Percentiles rank a stretch among this genome's conserved stretches.
Evolutionary conservation across 2,113 vertebrate species (phyloP).

Genomic region (Hippocampus abdominalis): DNA sequence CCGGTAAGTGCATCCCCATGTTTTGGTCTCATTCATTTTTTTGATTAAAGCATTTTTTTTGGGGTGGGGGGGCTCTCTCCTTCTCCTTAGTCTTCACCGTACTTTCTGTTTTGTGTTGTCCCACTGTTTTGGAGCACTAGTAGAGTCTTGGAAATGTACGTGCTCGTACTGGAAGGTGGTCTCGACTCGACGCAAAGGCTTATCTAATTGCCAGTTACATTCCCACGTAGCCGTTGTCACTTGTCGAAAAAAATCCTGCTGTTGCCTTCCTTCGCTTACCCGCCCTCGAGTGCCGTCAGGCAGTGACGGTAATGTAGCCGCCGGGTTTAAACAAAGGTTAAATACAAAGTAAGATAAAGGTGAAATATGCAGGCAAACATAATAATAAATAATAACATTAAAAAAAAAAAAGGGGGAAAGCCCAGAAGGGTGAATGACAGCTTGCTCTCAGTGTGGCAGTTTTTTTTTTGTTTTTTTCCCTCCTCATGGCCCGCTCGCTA

Average conservation of each 20-base stretch:
- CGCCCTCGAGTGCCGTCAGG: conserved; percentile 28
- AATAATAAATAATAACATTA: neutral
- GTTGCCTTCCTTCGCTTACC: conserved; percentile 19
- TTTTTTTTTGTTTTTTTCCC: neutral
- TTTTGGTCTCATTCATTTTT: conserved; percentile 10
- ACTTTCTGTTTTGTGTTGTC: neutral
- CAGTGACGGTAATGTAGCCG: conserved; percentile 28
- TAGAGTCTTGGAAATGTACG: neutral
- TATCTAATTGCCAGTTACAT: neutral
- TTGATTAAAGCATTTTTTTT: conserved; percentile 1
- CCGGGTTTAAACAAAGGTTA: conserved; percentile 32
- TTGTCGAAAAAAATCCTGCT: conserved; percentile 1
- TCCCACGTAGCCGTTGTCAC: neutral
- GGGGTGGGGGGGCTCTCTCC: neutral
- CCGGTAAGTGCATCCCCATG: conserved; percentile 67
- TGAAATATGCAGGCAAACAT: neutral
- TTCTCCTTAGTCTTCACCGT: conserved; percentile 8
- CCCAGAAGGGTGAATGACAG: conserved; percentile 47
- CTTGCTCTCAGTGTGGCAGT: conserved; percentile 32
- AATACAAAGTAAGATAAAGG: conserved; percentile 14
- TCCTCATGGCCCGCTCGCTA: conserved; percentile 36
- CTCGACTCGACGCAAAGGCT: conserved; percentile 23
- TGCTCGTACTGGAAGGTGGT: neutral
- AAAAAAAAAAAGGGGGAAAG: conserved; percentile 5
- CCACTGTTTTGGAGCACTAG: neutral